phyloP scores from a whole-genome alignment of 2,113 vertebrate species.

The Hippolais icterina region DNA sequence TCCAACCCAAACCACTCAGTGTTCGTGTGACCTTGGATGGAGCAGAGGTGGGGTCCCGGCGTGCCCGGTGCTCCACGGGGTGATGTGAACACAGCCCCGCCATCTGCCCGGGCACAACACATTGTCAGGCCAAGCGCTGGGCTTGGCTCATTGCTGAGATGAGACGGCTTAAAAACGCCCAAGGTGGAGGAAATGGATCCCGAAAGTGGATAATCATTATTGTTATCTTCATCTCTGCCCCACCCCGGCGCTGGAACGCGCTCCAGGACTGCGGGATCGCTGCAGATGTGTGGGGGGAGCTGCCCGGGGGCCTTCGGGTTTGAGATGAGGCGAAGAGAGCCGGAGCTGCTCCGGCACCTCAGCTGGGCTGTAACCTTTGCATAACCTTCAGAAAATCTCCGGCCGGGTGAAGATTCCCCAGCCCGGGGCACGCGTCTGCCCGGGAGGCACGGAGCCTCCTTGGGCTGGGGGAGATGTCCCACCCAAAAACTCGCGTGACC shows the following conservation, averaged over 20 bases:
- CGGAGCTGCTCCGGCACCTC: slow-evolving; percentile 21
- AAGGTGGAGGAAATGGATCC: neutral
- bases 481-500: fast-evolving
- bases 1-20: fast-evolving
- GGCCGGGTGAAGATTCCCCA: neutral
- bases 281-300: fast-evolving
- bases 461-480: fast-evolving
- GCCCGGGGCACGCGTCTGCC: neutral
- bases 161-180: neutral
- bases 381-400: slow-evolving; percentile 60
- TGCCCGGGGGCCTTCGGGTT: slow-evolving; percentile 18
- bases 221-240: neutral
- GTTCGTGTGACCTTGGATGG: neutral
- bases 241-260: fast-evolving
- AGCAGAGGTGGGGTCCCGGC: neutral
- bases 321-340: slow-evolving; percentile 51
- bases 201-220: neutral
- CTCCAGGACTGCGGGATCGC: neutral
- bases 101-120: neutral
- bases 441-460: neutral
- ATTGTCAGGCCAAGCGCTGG: neutral
- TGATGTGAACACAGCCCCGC: fast-evolving
- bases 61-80: fast-evolving
- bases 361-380: slow-evolving; percentile 64
- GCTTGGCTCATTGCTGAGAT: neutral